These are phyloP conservation scores for Cyprichromis sp. DNA, from an alignment of 2,113 vertebrate genomes.

Conservation along the genomic window DNA sequence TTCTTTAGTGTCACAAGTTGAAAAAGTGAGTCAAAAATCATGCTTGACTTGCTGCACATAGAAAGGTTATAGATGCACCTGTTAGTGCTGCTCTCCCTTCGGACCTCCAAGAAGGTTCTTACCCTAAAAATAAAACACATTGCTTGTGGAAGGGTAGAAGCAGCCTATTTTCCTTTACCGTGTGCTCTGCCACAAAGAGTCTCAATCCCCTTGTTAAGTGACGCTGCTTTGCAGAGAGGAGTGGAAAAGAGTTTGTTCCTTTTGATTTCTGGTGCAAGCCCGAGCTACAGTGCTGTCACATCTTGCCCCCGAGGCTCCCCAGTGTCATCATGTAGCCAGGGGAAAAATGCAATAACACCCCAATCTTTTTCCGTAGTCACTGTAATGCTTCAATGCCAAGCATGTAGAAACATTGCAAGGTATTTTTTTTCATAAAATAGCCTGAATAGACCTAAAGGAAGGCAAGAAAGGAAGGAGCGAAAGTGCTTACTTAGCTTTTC, in stretches of 20 bases:
- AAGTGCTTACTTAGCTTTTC: slow-evolving; percentile 49
- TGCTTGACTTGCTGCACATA: neutral
- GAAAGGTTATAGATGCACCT: slow-evolving; percentile 9
- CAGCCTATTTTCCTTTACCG: neutral
- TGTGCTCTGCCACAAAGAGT: slow-evolving; percentile 1
- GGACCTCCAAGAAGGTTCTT: neutral
- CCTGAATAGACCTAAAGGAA: neutral
- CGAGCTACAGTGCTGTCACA: neutral
- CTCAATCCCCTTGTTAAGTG: neutral
- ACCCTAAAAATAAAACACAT: slow-evolving; percentile 16
- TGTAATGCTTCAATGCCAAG: neutral
- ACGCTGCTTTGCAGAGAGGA: neutral
- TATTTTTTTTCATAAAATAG: neutral
- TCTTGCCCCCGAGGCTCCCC: neutral
- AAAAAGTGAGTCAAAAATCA: neutral
- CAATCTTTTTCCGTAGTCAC: neutral
- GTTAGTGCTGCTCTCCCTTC: slow-evolving; percentile 17
- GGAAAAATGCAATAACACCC: neutral
- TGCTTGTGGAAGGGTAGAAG: slow-evolving; percentile 8
- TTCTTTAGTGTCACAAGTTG: neutral
- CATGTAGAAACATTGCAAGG: neutral
- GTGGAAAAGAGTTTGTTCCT: neutral
- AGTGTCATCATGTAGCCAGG: neutral
- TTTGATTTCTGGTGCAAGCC: neutral
- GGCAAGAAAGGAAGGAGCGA: neutral